These are phyloP conservation scores for Sorex araneus DNA, from an alignment of 2,113 vertebrate species.

Conservation along the genomic window DNA sequence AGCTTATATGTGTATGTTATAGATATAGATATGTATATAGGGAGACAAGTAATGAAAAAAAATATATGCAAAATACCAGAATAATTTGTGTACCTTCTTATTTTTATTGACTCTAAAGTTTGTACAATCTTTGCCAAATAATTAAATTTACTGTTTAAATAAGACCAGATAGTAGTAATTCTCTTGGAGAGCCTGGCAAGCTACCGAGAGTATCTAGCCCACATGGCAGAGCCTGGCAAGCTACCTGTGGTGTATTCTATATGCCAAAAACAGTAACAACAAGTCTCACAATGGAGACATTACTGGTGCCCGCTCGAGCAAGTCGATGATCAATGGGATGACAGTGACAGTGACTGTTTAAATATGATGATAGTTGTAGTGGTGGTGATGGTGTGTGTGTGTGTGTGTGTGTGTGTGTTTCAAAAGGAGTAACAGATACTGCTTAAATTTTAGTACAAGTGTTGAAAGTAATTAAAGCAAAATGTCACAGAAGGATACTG, in stretches of 20 bases:
- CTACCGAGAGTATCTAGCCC: too few species aligned
- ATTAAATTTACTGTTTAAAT: constrained; percentile 26
- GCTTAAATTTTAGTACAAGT: constrained; percentile 17
- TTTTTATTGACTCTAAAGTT: neutral
- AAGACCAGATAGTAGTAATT: too few species aligned
- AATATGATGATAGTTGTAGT: neutral
- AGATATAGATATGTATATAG: neutral
- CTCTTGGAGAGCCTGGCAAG: too few species aligned
- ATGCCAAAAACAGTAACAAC: too few species aligned
- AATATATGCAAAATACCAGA: neutral
- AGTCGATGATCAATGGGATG: too few species aligned
- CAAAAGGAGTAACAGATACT: neutral
- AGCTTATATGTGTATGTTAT: neutral
- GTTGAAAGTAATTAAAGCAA: constrained; percentile 29
- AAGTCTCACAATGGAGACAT: too few species aligned
- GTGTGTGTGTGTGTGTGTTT: neutral
- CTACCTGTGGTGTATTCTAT: too few species aligned
- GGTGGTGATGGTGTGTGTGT: neutral
- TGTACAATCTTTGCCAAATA: neutral
- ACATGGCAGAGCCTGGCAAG: too few species aligned
- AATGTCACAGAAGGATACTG: neutral
- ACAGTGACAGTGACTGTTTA: too few species aligned
- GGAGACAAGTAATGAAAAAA: neutral
- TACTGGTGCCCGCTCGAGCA: too few species aligned
- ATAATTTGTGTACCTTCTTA: neutral